Base-by-base conservation (phyloP, 2,797 vertebrate species). In the Hoplostethus atlanticus region DNA sequence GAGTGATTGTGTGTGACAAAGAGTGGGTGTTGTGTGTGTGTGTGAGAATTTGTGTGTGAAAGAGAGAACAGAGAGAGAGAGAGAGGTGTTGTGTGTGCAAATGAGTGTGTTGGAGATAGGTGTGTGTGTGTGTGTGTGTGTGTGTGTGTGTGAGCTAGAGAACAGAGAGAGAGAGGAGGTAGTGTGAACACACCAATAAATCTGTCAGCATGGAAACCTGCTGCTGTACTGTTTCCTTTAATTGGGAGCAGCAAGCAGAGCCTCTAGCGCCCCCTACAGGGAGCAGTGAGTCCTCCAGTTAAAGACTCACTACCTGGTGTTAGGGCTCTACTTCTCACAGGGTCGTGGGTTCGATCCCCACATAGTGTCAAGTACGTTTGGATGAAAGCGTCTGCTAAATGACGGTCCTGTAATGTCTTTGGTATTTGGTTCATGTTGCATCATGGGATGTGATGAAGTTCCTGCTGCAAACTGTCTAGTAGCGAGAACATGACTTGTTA, bases 1-100 rank as follows among this genome's bases (percentile, higher is more conserved):
- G 57, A 34, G 63, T 7, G 12, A 52, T 17, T 66, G 51, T 47
- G 56, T 53, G 47, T 52, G 66, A 25, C 54, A 21, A 21, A 31
- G 66, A 16, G 54, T 48, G 66, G 12, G 57, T 30, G 46, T 46
- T 67, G 71, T 53, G 54, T 66, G 71, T 53, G 54, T 66, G 30
- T 55, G 38, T 34, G 34, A 34, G 34, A 34, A 34, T 34, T 36
- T 72, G 50, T 55, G 63, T 58, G 40, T 46, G 61, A 44, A 13
- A 61, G 58, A 61, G 58, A 46, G 28, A 52, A 64, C 21, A 52
- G 28, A 64, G 5, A 34, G 48, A 54, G 48, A 54, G 17, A 53
- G 34, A 34, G 34, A 34, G 34, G 34, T 34, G 34, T 34, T 34
- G 34, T 34, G 34, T 34, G 34, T 34, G 34, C 34, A 34, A 34